These are phyloP conservation scores for Hemicrepidius hirtus DNA, from an alignment of 2,888 invertebrate genomes.

Conservation along the genomic window DNA sequence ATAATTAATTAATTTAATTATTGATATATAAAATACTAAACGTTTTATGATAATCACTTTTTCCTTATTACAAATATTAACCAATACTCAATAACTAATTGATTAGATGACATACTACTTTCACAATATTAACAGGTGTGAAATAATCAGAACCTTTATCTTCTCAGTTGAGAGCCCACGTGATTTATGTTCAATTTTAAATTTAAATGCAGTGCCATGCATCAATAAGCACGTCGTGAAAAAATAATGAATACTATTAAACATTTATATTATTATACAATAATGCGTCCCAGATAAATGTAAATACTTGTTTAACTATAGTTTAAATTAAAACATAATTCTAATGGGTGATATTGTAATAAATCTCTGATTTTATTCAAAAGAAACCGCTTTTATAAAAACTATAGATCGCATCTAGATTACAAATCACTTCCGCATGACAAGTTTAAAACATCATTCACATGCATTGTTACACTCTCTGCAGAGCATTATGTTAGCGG, in stretches of 20 bases:
- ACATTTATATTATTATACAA: slow-evolving; percentile 15
- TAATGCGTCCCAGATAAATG: not conserved
- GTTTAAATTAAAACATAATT: slow-evolving; percentile 8
- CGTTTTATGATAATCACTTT: too few species aligned
- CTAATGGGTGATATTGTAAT: not conserved
- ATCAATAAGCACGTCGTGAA: slow-evolving; percentile 20
- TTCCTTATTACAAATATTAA: not conserved
- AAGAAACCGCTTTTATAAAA: not conserved
- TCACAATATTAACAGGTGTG: slow-evolving; percentile 23
- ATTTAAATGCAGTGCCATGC: slow-evolving; percentile 27
- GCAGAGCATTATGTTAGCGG: not conserved
- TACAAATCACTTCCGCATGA: slow-evolving; percentile 6
- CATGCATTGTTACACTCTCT: slow-evolving; percentile 1
- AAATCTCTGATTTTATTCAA: not conserved
- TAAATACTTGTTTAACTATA: slow-evolving; percentile 2
- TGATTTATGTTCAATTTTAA: slow-evolving; percentile 26
- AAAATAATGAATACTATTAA: slow-evolving; percentile 27
- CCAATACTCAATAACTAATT: not conserved
- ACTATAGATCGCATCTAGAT: slow-evolving; percentile 1
- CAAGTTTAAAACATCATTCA: slow-evolving; percentile 1
- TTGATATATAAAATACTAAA: too few species aligned
- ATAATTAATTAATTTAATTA: too few species aligned
- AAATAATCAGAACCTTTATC: slow-evolving; percentile 25
- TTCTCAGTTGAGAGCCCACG: slow-evolving; percentile 18
- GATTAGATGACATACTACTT: slow-evolving; percentile 17